These are phyloP conservation scores for Pedetes capensis DNA, from an alignment of 2,113 vertebrate species.

Conservation along the genomic window DNA sequence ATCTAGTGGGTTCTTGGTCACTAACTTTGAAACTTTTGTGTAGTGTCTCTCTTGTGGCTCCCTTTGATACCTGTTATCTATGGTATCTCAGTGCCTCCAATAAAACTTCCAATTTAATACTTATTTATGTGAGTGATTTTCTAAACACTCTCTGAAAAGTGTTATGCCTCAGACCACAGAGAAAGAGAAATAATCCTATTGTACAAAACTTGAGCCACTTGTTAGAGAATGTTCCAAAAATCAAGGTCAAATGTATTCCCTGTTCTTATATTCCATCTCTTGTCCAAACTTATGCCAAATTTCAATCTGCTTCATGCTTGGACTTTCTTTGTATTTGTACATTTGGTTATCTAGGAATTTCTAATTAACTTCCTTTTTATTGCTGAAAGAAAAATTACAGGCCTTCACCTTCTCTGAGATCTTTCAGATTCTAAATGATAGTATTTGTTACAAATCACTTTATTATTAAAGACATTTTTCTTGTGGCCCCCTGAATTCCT, in stretches of 20 bases:
- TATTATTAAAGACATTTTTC: not conserved
- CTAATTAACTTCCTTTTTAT: slow-evolving; percentile 16
- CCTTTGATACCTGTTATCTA: not conserved
- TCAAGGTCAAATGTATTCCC: not conserved
- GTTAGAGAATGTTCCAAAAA: not conserved
- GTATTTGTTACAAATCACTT: not conserved
- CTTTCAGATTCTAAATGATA: slow-evolving; percentile 13
- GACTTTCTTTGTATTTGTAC: not conserved
- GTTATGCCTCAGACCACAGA: not conserved
- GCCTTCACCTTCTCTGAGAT: not conserved
- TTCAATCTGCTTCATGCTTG: not conserved
- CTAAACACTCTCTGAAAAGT: not conserved
- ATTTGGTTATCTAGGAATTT: slow-evolving; percentile 5
- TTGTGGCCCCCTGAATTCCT: not conserved
- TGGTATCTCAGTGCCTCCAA: not conserved
- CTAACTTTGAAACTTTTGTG: not conserved
- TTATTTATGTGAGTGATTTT: not conserved
- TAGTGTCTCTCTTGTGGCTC: not conserved
- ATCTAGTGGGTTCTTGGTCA: not conserved
- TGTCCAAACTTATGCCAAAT: not conserved
- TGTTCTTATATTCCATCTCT: not conserved
- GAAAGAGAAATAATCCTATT: not conserved
- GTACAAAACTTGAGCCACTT: not conserved
- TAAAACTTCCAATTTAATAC: not conserved
- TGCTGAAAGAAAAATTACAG: slow-evolving; percentile 10